Evolutionary conservation across 2,888 invertebrate species (phyloP), one percentile per base, ranked within the genome.

Genomic region (Acleris cristana): DNA sequence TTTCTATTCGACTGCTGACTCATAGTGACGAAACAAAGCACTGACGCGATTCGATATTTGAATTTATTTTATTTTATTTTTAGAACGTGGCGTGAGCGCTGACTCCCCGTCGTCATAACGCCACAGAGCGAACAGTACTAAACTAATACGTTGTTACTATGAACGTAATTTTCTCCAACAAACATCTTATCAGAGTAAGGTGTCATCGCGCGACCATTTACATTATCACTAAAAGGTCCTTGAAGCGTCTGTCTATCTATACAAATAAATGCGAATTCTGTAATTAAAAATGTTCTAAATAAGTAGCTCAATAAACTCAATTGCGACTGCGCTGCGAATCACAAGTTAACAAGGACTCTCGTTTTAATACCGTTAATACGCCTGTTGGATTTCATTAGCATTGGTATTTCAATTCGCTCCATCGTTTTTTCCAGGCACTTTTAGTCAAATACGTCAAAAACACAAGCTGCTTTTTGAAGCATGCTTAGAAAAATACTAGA

Each of bases 1-100:
- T 76, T 86, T 72, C 89, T 84, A 54, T 78, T 85, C 26, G 74
- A 76, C 75, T 77, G 71, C 51, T 73, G 73, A 30, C 72, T 71
- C 80, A 84, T 82, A 67, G 65, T 73, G 16, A 48, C 48, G 18
- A 48, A 18, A 18, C 18, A 48, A 48, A n/a, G n/a, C 48, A n/a
- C 18, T 18, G 7, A n/a, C 16, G 48, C 16, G 14, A 48, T 18
- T 14, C 40, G 40, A 40, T 48, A 18, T 48, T 48, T 48, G 1
- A 48, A n/a, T 18, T 18, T 16, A 16, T 14, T 14, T 48, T 48
- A 48, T 48, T n/a, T 6, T n/a, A 48, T 7, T 16, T 48, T 48
- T 48, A 48, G 18, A 48, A 48, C n/a, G 18, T 18, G 44, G 44
- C 48, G 48, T 48, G 48, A 18, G n/a, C 16, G 48, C 6, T 7